phyloP scores from a whole-genome alignment of 2,888 invertebrate species.

The Dicranocentrus wangi region DNA sequence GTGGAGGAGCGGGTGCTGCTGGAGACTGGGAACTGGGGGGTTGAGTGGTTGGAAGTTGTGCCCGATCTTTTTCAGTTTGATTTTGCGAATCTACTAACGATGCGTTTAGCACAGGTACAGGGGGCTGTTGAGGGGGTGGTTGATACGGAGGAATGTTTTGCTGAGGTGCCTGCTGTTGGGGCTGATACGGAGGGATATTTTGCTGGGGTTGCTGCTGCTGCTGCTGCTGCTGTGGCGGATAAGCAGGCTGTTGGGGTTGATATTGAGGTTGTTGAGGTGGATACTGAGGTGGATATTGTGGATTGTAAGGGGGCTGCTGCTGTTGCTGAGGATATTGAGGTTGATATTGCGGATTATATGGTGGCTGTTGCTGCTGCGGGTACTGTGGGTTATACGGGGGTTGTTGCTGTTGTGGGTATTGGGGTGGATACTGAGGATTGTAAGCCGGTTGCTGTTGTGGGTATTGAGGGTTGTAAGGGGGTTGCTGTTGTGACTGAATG shows the following conservation, averaged over 20 bases:
- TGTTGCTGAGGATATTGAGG: slow-evolving; percentile 6
- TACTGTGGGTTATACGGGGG: slow-evolving; percentile 14
- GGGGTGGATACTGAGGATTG: slow-evolving; percentile 31
- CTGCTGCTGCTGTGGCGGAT: slow-evolving; percentile 12
- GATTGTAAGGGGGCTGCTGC: slow-evolving; percentile 18
- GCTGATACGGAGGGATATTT: background rate
- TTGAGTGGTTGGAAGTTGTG: background rate
- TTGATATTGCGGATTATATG: background rate
- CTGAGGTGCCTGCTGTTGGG: too few species aligned
- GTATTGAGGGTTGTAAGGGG: slow-evolving; percentile 22
- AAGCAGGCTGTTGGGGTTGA: too few species aligned
- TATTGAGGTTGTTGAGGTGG: slow-evolving; percentile 28
- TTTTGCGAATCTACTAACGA: background rate
- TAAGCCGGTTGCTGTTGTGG: slow-evolving; percentile 21
- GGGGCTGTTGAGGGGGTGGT: background rate
- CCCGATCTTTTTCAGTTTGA: background rate
- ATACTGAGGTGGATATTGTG: slow-evolving; percentile 12
- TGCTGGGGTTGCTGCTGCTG: too few species aligned
- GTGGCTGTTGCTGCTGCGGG: background rate
- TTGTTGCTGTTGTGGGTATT: slow-evolving; percentile 14
- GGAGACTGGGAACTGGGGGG: background rate
- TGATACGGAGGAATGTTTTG: background rate
- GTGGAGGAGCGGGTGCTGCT: background rate
- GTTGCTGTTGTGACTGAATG: slow-evolving; percentile 23
- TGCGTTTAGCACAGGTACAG: background rate